phyloP scores from a whole-genome alignment of 2,888 invertebrate species.

The Chrysotoxum bicinctum region DNA sequence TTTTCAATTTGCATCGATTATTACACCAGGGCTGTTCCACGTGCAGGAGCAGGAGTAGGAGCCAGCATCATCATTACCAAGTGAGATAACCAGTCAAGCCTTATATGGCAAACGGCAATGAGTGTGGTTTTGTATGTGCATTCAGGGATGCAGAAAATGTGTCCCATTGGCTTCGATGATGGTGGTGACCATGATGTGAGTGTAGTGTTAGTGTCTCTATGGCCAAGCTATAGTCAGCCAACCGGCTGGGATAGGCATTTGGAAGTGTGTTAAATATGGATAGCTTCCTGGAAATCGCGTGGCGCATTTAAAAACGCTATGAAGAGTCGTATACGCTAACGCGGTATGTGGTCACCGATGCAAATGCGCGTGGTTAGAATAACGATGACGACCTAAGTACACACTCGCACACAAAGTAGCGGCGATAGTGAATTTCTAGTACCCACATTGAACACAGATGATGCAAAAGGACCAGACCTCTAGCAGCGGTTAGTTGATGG shows the following conservation, averaged over 20 bases:
- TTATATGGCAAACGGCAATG: conserved; percentile 33
- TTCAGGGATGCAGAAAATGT: conserved; percentile 46
- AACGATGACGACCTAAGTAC: conserved; percentile 45
- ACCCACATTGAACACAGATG: conserved; percentile 4
- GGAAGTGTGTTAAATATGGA: conserved; percentile 67
- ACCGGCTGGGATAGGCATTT: neutral
- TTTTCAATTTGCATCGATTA: conserved; percentile 70
- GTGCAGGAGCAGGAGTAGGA: neutral
- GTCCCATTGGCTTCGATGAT: conserved; percentile 43
- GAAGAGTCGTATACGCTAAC: conserved; percentile 49
- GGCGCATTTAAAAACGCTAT: conserved; percentile 57
- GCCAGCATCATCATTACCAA: conserved; percentile 5
- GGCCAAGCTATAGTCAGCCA: neutral
- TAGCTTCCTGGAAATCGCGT: conserved; percentile 63
- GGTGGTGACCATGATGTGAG: conserved; percentile 50
- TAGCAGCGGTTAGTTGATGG: conserved; percentile 56
- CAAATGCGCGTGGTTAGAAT: conserved; percentile 67
- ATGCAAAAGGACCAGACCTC: conserved; percentile 39
- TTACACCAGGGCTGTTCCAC: conserved; percentile 32
- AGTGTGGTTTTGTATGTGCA: conserved; percentile 47
- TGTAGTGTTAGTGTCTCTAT: conserved; percentile 32
- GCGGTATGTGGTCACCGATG: conserved; percentile 60
- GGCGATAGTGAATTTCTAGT: conserved; percentile 48
- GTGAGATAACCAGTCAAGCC: conserved; percentile 17
- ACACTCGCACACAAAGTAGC: neutral